phyloP scores from a whole-genome alignment of 2,797 vertebrate genomes.

The Huso huso region DNA sequence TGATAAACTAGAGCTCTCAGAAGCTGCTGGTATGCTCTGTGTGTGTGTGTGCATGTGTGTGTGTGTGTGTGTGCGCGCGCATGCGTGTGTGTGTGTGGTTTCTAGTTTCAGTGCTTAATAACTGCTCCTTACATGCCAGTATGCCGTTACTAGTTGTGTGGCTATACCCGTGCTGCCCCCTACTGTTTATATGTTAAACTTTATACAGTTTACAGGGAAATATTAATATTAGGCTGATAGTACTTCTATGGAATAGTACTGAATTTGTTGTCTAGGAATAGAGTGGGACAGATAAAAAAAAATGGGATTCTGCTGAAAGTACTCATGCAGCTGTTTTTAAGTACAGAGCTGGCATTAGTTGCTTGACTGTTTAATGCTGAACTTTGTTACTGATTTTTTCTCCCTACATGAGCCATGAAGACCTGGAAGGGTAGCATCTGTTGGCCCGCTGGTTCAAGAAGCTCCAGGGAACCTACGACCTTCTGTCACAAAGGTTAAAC shows the following conservation, averaged over 20 bases:
- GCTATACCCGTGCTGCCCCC: slow-evolving; percentile 18
- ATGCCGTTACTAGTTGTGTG: background rate
- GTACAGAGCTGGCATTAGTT: too few relatives aligned
- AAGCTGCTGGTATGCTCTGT: background rate
- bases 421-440: background rate
- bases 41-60: background rate
- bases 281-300: too few relatives aligned
- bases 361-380: too few relatives aligned
- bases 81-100: background rate
- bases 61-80: background rate
- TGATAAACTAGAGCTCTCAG: too few relatives aligned
- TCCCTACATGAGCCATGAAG: background rate
- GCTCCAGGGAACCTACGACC: background rate
- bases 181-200: background rate
- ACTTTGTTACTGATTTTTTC: background rate
- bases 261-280: too few relatives aligned
- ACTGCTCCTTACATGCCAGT: slow-evolving; percentile 4
- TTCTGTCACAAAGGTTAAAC: slow-evolving; percentile 7
- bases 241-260: too few relatives aligned
- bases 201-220: too few relatives aligned
- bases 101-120: slow-evolving; percentile 1
- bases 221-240: too few relatives aligned
- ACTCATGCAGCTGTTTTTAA: too few relatives aligned
- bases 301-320: too few relatives aligned
- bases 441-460: background rate